A percentile compares a stretch with the other conserved stretches of the same genome.
Evolutionary conservation across 2,888 invertebrate species (phyloP).

Genomic region (Mythimna impura): DNA sequence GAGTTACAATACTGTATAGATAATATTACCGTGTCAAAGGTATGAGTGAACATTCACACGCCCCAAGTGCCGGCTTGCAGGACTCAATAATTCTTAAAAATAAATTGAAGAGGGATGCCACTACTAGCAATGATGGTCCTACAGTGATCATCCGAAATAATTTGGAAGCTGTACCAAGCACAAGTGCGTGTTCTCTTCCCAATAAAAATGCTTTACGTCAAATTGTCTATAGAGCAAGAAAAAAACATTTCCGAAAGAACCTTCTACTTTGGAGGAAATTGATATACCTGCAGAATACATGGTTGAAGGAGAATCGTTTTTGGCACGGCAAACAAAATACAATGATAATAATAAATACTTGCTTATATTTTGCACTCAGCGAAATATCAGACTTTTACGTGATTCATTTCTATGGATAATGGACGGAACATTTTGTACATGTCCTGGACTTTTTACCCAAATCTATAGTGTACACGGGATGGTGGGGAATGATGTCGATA

Average conservation of each 20-base stretch:
- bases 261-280: conserved; percentile 38
- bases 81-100: conserved; percentile 43
- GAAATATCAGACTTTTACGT: conserved; percentile 25
- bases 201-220: conserved; percentile 39
- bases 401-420: conserved; percentile 37
- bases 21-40: no score
- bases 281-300: conserved; percentile 37
- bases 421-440: conserved; percentile 39
- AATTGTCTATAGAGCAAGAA: conserved; percentile 33
- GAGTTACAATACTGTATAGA: no score
- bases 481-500: conserved; percentile 28
- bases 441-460: conserved; percentile 38
- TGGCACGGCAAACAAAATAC: conserved; percentile 20
- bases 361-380: conserved; percentile 38
- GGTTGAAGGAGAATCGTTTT: conserved; percentile 31
- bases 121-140: conserved; percentile 7
- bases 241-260: conserved; percentile 32
- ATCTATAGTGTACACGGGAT: conserved; percentile 38
- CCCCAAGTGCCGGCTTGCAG: conserved; percentile 36
- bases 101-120: conserved; percentile 39
- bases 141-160: no score
- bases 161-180: conserved; percentile 10
- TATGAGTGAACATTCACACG: conserved; percentile 44
- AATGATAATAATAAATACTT: conserved; percentile 3
- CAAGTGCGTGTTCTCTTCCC: conserved; percentile 33